phyloP scores from a whole-genome alignment of 2,113 vertebrate genomes.

The Siniperca chuatsi region DNA sequence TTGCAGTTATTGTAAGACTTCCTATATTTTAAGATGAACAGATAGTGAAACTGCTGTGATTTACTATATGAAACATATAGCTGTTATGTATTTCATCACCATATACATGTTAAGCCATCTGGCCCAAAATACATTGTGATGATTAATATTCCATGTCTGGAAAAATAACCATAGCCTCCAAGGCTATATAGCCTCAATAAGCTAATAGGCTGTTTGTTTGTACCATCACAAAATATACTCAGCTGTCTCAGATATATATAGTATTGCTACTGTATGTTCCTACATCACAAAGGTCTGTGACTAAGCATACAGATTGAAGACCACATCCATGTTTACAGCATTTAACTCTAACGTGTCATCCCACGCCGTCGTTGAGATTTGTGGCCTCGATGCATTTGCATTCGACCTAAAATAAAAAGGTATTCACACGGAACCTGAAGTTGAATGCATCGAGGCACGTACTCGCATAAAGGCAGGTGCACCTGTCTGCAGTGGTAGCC shows the following conservation, averaged over 20 bases:
- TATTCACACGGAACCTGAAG: slow-evolving; percentile 56
- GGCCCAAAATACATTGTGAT: slow-evolving; percentile 43
- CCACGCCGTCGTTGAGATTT: slow-evolving; percentile 37
- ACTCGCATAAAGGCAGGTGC: slow-evolving; percentile 74
- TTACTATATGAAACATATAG: slow-evolving; percentile 29
- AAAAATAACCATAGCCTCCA: slow-evolving; percentile 18
- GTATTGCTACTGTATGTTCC: slow-evolving; percentile 42
- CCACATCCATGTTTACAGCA: slow-evolving; percentile 65
- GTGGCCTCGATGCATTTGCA: slow-evolving; percentile 51
- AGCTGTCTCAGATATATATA: slow-evolving; percentile 24
- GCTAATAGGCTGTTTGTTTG: slow-evolving; percentile 33
- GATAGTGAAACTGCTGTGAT: slow-evolving; percentile 24
- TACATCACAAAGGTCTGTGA: slow-evolving; percentile 69
- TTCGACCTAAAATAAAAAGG: slow-evolving; percentile 56
- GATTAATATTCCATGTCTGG: slow-evolving; percentile 46
- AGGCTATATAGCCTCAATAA: slow-evolving; percentile 8
- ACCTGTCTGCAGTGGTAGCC: slow-evolving; percentile 81
- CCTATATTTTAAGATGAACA: neutral
- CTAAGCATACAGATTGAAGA: slow-evolving; percentile 59
- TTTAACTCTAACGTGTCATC: slow-evolving; percentile 35
- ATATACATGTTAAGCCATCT: slow-evolving; percentile 44
- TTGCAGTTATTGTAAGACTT: slow-evolving; percentile 17
- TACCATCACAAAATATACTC: slow-evolving; percentile 11
- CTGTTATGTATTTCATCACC: slow-evolving; percentile 9
- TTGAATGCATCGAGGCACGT: slow-evolving; percentile 75